phyloP scores from a whole-genome alignment of 2,113 vertebrate species.

The Zosterops lateralis region DNA sequence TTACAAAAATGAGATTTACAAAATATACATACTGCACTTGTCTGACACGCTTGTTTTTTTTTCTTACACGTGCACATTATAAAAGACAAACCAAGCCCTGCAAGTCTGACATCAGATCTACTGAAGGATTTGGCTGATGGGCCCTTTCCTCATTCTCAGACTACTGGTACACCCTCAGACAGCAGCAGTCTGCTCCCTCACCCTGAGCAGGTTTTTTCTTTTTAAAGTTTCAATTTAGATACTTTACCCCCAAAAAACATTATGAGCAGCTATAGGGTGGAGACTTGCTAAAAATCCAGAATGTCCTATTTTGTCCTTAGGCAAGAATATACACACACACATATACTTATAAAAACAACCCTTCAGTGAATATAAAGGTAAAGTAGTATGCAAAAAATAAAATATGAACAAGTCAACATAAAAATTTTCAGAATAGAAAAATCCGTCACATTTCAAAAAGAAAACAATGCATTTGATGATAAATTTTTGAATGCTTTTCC shows the following conservation, averaged over 20 bases:
- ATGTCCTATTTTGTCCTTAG: slow-evolving; percentile 41
- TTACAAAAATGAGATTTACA: slow-evolving; percentile 87
- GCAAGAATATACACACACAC: slow-evolving; percentile 49
- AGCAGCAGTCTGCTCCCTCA: not conserved
- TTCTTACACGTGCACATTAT: slow-evolving; percentile 66
- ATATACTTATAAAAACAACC: slow-evolving; percentile 45
- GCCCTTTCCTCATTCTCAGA: slow-evolving; percentile 21
- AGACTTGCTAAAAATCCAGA: slow-evolving; percentile 39
- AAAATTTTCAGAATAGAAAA: slow-evolving; percentile 67
- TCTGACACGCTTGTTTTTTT: slow-evolving; percentile 56
- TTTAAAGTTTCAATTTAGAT: not conserved
- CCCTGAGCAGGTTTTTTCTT: not conserved
- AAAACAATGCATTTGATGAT: slow-evolving; percentile 42
- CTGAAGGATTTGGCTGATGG: slow-evolving; percentile 36
- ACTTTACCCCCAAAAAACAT: not conserved
- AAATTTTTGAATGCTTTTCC: slow-evolving; percentile 55
- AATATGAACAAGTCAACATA: slow-evolving; percentile 32
- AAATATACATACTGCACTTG: slow-evolving; percentile 83
- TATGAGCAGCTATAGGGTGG: slow-evolving; percentile 29
- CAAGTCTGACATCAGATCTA: slow-evolving; percentile 31
- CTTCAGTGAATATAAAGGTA: slow-evolving; percentile 55
- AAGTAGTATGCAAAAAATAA: slow-evolving; percentile 53
- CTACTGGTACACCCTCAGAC: not conserved
- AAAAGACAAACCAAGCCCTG: slow-evolving; percentile 61
- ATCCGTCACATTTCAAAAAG: slow-evolving; percentile 69